phyloP scores from a whole-genome alignment of 2,113 vertebrate genomes.

The Orthonyx spaldingii region DNA sequence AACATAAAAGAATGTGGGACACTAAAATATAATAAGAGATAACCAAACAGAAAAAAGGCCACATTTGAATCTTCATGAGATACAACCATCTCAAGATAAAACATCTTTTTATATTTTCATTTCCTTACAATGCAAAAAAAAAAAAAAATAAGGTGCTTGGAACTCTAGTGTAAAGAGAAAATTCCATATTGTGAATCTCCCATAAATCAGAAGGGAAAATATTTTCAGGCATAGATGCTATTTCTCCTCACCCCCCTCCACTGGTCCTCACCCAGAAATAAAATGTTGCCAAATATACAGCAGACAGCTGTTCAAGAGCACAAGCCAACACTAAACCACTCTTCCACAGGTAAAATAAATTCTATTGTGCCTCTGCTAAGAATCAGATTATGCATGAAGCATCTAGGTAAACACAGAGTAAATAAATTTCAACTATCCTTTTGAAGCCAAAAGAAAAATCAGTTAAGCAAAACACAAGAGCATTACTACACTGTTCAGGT shows the following conservation, averaged over 20 bases:
- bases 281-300: constrained; percentile 13
- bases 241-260: background rate
- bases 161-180: background rate
- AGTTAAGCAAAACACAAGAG: background rate
- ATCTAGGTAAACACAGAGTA: constrained; percentile 4
- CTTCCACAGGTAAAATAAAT: constrained; percentile 46
- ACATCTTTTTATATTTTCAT: background rate
- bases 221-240: background rate
- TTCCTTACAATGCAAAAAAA: background rate
- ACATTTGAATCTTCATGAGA: background rate
- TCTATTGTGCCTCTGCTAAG: constrained; percentile 1
- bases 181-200: background rate
- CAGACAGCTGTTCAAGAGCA: constrained; percentile 35
- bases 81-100: background rate
- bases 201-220: background rate
- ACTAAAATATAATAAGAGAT: background rate
- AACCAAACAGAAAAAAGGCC: background rate
- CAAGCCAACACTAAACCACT: background rate
- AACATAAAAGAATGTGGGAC: background rate
- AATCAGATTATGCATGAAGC: background rate
- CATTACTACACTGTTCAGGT: background rate
- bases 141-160: background rate
- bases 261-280: constrained; percentile 10
- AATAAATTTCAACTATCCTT: constrained; percentile 12
- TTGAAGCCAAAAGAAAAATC: background rate